Conservation (phyloP, 2,113 vertebrate genomes). For the Jaculus jaculus region DNA sequence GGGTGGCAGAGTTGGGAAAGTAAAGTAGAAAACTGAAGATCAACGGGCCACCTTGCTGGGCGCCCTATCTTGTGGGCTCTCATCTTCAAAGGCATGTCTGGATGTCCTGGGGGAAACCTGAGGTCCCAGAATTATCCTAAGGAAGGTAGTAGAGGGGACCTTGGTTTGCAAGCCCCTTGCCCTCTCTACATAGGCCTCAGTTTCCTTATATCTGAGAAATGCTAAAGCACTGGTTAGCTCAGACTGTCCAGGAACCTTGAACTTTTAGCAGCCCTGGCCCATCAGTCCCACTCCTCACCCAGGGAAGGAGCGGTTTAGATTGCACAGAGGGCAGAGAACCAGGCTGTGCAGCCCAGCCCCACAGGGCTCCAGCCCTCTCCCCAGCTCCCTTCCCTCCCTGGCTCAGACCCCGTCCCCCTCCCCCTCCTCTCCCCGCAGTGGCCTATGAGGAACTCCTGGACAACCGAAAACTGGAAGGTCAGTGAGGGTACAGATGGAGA, state of each 20-base stretch:
- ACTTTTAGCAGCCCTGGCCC: background rate
- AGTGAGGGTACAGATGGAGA: slow-evolving; percentile 73
- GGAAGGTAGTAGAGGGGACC: background rate
- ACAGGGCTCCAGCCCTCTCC: slow-evolving; percentile 30
- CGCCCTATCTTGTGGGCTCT: background rate
- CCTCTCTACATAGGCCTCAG: slow-evolving; percentile 7
- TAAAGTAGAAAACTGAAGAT: slow-evolving; percentile 19
- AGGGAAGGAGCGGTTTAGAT: slow-evolving; percentile 25
- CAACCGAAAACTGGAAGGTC: slow-evolving; percentile 93
- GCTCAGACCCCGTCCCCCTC: slow-evolving; percentile 75
- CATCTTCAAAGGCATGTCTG: background rate
- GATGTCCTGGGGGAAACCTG: background rate
- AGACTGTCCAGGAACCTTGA: slow-evolving; percentile 10
- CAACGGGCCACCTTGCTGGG: background rate
- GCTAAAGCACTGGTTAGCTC: background rate
- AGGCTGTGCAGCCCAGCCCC: slow-evolving; percentile 68
- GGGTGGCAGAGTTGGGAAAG: slow-evolving; percentile 42
- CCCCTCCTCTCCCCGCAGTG: slow-evolving; percentile 84
- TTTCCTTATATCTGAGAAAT: slow-evolving; percentile 7
- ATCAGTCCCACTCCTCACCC: background rate
- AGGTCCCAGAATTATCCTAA: background rate
- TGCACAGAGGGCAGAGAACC: slow-evolving; percentile 38
- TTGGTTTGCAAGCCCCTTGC: slow-evolving; percentile 25
- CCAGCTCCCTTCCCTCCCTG: slow-evolving; percentile 65
- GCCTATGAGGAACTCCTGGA: slow-evolving; percentile 94